A percentile compares a stretch with the other conserved stretches of the same genome.
Conservation (phyloP, 2,113 vertebrate species). For the Regulus satrapa region DNA sequence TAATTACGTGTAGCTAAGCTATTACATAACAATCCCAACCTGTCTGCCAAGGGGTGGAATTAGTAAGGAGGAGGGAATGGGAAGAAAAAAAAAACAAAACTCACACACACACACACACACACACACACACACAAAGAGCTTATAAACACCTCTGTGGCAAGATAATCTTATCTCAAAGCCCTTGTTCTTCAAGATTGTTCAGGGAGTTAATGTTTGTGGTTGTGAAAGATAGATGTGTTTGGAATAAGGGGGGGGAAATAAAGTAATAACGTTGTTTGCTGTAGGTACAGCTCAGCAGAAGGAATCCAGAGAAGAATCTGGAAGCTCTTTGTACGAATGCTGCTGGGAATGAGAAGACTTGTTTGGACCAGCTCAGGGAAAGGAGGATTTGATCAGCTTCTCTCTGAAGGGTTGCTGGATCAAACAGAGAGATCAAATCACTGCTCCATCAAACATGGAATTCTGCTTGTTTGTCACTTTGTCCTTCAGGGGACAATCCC, state of each 20-base stretch:
- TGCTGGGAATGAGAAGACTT: not conserved
- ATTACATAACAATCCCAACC: not conserved
- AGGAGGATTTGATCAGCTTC: not conserved
- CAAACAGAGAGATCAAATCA: not conserved
- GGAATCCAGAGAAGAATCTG: not conserved
- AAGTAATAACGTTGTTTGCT: not conserved
- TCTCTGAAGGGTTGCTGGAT: not conserved
- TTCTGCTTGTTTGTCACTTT: not conserved
- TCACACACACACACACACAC: too few relatives aligned
- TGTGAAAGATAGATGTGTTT: not conserved
- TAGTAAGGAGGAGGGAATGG: not conserved
- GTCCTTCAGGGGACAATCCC: not conserved
- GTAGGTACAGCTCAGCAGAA: not conserved
- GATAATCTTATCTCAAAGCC: slow-evolving; percentile 31
- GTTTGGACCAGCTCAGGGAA: not conserved
- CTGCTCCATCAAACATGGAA: not conserved
- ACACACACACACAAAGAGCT: too few relatives aligned
- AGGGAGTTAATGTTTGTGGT: not conserved
- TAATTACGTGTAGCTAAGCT: not conserved
- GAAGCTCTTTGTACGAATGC: not conserved
- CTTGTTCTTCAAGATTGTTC: not conserved
- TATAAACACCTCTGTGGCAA: not conserved
- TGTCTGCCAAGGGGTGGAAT: not conserved
- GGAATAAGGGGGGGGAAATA: not conserved
- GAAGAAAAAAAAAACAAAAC: accelerated